phyloP scores from a whole-genome alignment of 1,140 invertebrate genomes.

The Pissodes strobi region DNA sequence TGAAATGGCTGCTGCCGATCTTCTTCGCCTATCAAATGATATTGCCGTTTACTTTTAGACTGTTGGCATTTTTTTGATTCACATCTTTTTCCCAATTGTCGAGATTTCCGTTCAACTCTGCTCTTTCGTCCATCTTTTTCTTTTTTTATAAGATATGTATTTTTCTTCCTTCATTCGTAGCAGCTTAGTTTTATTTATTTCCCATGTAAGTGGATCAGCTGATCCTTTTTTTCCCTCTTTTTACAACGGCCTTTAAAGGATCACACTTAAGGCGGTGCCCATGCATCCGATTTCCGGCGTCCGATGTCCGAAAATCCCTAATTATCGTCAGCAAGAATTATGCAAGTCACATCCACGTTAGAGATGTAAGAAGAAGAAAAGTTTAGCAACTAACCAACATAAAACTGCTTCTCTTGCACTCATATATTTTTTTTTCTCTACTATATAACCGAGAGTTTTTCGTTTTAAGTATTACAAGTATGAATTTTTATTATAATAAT shows the following conservation, averaged over 20 bases:
- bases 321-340: no score
- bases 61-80: constrained; percentile 4
- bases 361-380: no score
- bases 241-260: not conserved
- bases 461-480: no score
- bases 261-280: no score
- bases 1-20: not conserved
- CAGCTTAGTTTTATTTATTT: constrained; percentile 5
- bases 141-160: not conserved
- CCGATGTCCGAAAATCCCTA: no score
- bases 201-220: constrained; percentile 1
- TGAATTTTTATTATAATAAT: no score
- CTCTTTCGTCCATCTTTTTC: not conserved
- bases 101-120: constrained; percentile 6
- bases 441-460: no score
- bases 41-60: constrained; percentile 12
- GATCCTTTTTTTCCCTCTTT: not conserved
- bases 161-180: constrained; percentile 11
- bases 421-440: no score
- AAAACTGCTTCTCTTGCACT: no score
- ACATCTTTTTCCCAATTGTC: constrained; percentile 2
- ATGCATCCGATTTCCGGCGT: no score
- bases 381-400: no score
- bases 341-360: no score
- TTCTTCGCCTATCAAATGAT: not conserved